phyloP scores from a whole-genome alignment of 1,140 invertebrate genomes.

The Heliconius melpomene region DNA sequence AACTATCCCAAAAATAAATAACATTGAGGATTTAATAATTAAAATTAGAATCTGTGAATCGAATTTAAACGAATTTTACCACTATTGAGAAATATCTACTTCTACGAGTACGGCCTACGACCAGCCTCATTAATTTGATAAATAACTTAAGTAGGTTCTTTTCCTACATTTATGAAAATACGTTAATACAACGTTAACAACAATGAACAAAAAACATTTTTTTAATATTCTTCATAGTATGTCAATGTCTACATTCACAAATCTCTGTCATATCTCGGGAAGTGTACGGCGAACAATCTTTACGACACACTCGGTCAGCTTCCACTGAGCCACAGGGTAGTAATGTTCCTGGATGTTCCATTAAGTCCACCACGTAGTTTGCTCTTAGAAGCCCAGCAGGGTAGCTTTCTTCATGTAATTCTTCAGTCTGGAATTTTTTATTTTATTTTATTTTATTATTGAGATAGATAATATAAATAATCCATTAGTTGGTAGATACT shows the following conservation, averaged over 20 bases:
- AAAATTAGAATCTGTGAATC: no score
- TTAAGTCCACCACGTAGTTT: slow-evolving; percentile 84
- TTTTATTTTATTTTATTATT: background rate
- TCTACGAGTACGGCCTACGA: background rate
- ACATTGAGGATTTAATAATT: no score
- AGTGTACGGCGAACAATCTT: slow-evolving; percentile 49
- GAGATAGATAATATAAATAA: no score
- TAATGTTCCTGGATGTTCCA: slow-evolving; percentile 76
- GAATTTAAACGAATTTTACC: no score
- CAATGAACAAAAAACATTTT: no score
- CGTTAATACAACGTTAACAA: no score
- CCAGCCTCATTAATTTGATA: no score
- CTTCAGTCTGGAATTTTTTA: slow-evolving; percentile 34
- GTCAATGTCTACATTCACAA: slow-evolving; percentile 6
- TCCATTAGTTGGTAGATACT: no score
- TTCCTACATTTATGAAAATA: no score
- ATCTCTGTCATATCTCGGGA: slow-evolving; percentile 23
- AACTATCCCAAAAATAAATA: no score
- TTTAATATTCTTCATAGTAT: background rate
- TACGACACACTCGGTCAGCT: slow-evolving; percentile 46
- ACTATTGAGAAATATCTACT: no score
- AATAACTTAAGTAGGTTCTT: no score
- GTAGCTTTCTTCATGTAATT: slow-evolving; percentile 44
- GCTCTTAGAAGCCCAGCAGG: slow-evolving; percentile 82
- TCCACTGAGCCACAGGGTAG: slow-evolving; percentile 36